Conservation (phyloP, 2,797 vertebrate genomes). For the Garrulus glandarius region DNA sequence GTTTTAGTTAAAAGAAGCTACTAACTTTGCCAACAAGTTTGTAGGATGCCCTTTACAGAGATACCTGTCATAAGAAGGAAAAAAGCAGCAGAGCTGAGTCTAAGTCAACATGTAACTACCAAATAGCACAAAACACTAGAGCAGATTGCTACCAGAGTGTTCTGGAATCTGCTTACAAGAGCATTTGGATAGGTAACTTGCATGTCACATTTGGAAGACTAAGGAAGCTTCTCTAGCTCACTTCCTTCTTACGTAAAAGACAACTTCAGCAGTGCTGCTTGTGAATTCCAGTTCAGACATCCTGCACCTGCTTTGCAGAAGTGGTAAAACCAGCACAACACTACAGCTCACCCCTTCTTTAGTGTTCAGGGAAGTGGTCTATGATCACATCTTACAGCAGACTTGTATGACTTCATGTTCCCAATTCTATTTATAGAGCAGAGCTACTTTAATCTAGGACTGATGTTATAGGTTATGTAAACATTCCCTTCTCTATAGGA, state of each 20-base stretch:
- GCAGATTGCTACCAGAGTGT: background rate
- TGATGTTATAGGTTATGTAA: background rate
- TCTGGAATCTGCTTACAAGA: background rate
- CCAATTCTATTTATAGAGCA: background rate
- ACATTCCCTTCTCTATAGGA: background rate
- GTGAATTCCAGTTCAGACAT: background rate
- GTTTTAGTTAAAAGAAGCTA: background rate
- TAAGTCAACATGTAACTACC: background rate
- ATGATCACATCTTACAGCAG: background rate
- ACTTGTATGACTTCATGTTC: background rate
- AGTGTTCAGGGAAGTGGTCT: background rate
- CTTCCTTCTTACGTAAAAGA: background rate
- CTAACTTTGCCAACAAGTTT: background rate
- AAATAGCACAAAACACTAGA: background rate
- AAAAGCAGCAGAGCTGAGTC: background rate
- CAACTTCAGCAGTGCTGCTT: background rate
- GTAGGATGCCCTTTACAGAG: background rate
- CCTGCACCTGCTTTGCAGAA: background rate
- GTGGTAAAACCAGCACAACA: background rate
- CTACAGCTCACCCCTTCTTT: background rate
- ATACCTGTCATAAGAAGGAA: background rate
- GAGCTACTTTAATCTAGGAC: background rate
- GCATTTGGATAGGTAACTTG: background rate
- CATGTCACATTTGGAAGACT: background rate
- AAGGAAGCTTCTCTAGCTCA: background rate